A percentile compares a stretch with the other conserved stretches of the same genome.
Evolutionary conservation across 2,797 vertebrate genomes (phyloP).

Genomic region (Channallabes apus): DNA sequence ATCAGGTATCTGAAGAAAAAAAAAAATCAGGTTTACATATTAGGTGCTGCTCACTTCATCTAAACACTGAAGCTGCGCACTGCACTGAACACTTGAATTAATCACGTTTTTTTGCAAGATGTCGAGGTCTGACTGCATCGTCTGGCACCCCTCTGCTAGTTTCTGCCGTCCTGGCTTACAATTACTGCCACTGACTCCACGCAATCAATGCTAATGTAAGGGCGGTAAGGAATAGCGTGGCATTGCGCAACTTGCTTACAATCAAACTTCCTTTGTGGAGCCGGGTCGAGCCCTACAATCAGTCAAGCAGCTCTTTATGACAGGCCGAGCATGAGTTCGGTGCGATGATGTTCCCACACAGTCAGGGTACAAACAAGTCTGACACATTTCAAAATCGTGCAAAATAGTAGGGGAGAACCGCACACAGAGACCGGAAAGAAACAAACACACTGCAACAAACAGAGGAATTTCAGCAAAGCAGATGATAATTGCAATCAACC

Average conservation of each 20-base stretch:
- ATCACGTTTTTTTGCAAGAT: conserved; percentile 10
- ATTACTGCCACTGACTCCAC: conserved; percentile 28
- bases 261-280: conserved; percentile 67
- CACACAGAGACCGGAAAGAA: not conserved
- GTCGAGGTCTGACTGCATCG: not conserved
- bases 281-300: conserved; percentile 37
- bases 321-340: not conserved
- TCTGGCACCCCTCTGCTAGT: not conserved
- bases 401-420: not conserved
- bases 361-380: not conserved
- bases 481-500: conserved; percentile 13
- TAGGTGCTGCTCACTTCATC: not conserved
- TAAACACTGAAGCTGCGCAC: no score
- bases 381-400: not conserved
- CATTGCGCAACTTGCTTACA: conserved; percentile 64
- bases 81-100: conserved; percentile 24
- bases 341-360: not conserved
- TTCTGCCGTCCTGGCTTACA: conserved; percentile 20
- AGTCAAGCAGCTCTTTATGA: not conserved
- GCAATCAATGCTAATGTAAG: conserved; percentile 61
- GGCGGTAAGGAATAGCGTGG: conserved; percentile 61
- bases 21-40: conserved; percentile 12
- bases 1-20: not conserved
- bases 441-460: not conserved
- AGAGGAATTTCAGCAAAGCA: conserved; percentile 14